A percentile compares a stretch with the other conserved stretches of the same genome.
Conservation (phyloP, 1,140 invertebrate species). For the Conus ventricosus region DNA sequence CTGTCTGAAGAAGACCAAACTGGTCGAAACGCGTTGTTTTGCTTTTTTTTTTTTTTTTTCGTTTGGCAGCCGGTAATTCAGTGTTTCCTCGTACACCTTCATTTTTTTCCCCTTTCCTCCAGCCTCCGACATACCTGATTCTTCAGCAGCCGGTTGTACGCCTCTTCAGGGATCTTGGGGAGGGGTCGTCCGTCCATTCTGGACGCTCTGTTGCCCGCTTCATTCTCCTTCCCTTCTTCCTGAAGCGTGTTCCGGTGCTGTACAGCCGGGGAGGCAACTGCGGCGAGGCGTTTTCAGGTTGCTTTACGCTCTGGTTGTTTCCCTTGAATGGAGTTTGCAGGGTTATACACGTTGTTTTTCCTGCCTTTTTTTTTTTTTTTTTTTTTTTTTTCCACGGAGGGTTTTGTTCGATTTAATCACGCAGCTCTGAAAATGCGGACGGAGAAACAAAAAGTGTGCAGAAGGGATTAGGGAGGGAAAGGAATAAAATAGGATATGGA, state of each 20-base stretch:
- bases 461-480: too few species aligned
- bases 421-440: too few species aligned
- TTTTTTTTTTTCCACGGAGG: too few species aligned
- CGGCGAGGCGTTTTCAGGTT: not conserved
- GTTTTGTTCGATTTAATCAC: too few species aligned
- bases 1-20: not conserved
- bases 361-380: too few species aligned
- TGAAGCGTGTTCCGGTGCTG: conserved; percentile 33
- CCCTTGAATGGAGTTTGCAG: not conserved
- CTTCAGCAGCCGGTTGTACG: conserved; percentile 41
- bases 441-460: too few species aligned
- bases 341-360: too few species aligned
- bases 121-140: not conserved
- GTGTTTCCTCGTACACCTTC: too few species aligned
- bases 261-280: conserved; percentile 28
- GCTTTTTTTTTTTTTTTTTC: not conserved
- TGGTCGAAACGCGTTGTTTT: not conserved
- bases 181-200: conserved; percentile 39
- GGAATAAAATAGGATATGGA: too few species aligned
- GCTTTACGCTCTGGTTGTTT: not conserved
- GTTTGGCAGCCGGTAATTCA: too few species aligned
- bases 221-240: conserved; percentile 35
- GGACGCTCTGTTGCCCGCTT: not conserved
- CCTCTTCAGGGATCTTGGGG: conserved; percentile 51
- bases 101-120: not conserved